Evolutionary conservation across 2,888 invertebrate genomes (phyloP).

Genomic region (Drosophila fulvimacula): DNA sequence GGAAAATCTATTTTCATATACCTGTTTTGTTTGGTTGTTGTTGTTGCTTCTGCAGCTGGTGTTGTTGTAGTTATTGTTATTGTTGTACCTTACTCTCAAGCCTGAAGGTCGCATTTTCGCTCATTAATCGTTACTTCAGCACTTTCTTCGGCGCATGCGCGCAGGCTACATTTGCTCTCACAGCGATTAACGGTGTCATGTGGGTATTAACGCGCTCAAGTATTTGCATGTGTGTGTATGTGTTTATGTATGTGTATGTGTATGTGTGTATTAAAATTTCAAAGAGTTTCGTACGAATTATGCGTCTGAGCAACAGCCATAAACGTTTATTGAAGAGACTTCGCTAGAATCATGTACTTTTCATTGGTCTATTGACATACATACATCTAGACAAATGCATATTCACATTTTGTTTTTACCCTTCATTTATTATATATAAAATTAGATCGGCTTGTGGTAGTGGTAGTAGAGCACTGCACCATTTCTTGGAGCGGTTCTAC

Average conservation of each 20-base stretch:
- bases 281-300: constrained; percentile 54
- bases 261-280: constrained; percentile 3
- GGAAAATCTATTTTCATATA: constrained; percentile 64
- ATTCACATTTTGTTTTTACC: not conserved
- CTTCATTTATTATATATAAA: constrained; percentile 5
- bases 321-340: constrained; percentile 29
- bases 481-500: not conserved
- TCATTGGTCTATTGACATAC: not conserved
- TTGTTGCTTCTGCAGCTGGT: constrained; percentile 1
- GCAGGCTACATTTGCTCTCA: constrained; percentile 35
- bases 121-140: constrained; percentile 67
- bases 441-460: not conserved
- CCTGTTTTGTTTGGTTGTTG: constrained; percentile 57
- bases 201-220: constrained; percentile 6
- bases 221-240: constrained; percentile 7
- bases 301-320: constrained; percentile 23
- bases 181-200: constrained; percentile 38
- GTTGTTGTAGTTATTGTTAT: constrained; percentile 1
- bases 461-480: not conserved
- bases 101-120: constrained; percentile 77
- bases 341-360: constrained; percentile 28
- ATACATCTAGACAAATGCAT: not conserved
- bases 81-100: constrained; percentile 23
- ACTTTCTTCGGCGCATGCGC: constrained; percentile 73
- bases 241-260: constrained; percentile 3